phyloP scores from a whole-genome alignment of 2,113 vertebrate species.

The Salminus brasiliensis region DNA sequence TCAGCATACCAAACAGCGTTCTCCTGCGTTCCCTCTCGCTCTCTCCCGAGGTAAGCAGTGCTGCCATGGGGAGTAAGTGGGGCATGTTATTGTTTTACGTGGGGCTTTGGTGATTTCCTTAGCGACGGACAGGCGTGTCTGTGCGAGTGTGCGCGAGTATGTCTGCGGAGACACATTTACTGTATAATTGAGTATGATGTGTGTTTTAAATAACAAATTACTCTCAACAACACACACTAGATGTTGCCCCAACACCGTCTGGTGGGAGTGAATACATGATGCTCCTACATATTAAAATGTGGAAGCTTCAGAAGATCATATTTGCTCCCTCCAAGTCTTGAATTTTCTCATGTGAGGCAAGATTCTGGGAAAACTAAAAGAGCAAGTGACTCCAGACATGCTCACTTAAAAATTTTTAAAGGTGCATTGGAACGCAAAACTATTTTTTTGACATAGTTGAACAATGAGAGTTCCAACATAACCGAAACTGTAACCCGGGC shows the following conservation, averaged over 20 bases:
- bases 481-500: no score
- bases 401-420: background rate
- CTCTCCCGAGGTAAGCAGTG: background rate
- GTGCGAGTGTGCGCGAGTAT: background rate
- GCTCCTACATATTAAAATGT: constrained; percentile 21
- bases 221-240: background rate
- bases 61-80: constrained; percentile 34
- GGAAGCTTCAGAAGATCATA: background rate
- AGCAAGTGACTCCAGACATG: background rate
- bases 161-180: background rate
- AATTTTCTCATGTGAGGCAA: background rate
- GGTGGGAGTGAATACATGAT: background rate
- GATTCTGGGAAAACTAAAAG: background rate
- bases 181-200: constrained; percentile 8
- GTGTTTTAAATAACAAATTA: constrained; percentile 21
- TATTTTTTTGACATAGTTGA: no score
- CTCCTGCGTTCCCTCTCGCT: background rate
- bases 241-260: background rate
- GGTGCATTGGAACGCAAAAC: no score
- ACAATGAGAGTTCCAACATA: no score
- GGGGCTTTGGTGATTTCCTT: constrained; percentile 12
- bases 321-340: background rate
- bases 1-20: background rate
- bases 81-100: constrained; percentile 17
- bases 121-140: background rate